These are phyloP conservation scores for Araneus ventricosus DNA, from an alignment of 1,140 invertebrate species.

Conservation along the genomic window DNA sequence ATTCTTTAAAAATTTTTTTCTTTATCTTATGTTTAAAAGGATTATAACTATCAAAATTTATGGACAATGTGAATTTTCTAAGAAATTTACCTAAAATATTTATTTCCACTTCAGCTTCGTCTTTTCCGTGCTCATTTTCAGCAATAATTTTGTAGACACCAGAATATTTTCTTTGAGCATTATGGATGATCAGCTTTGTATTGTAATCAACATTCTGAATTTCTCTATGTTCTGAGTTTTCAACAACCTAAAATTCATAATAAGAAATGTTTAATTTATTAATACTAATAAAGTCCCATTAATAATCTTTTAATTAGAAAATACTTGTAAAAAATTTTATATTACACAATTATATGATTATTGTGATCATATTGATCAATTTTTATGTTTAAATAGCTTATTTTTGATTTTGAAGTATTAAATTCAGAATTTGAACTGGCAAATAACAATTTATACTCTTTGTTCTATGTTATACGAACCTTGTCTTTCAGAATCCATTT, in stretches of 20 bases:
- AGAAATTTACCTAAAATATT: conserved; percentile 84
- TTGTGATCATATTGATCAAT: neutral
- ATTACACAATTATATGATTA: neutral
- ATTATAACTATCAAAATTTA: no score
- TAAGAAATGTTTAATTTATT: neutral
- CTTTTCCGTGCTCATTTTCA: conserved; percentile 82
- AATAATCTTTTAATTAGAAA: neutral
- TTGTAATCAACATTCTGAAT: conserved; percentile 93
- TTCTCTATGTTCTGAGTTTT: conserved; percentile 82
- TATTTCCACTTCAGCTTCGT: conserved; percentile 82
- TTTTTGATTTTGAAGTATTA: no score
- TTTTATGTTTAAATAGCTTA: no score
- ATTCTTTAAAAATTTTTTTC: neutral
- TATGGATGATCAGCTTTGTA: conserved; percentile 89
- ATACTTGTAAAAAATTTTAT: neutral
- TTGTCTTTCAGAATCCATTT: conserved; percentile 87
- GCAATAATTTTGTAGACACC: conserved; percentile 81
- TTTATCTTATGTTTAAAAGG: neutral
- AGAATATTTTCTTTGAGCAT: conserved; percentile 78
- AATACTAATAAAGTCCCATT: neutral
- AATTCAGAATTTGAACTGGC: no score
- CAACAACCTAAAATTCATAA: conserved; percentile 45
- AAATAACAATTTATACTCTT: neutral
- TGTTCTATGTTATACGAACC: neutral
- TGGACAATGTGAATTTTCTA: neutral